Evolutionary conservation across 1,140 invertebrate genomes (phyloP).

Genomic region (Anoplolepis gracilipes): DNA sequence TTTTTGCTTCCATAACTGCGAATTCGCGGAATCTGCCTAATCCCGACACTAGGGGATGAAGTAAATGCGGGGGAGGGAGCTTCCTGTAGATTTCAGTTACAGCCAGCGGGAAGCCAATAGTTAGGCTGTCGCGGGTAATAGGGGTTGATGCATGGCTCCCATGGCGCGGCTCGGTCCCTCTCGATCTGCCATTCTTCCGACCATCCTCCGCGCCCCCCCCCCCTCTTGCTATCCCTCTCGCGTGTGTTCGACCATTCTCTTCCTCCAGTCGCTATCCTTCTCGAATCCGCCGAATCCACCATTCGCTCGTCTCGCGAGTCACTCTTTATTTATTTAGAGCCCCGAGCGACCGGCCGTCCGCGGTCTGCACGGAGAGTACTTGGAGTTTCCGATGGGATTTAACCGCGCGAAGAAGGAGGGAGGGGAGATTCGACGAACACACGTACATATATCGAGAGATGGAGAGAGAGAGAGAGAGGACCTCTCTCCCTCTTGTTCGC

Average conservation of each 20-base stretch:
- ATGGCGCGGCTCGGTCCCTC: conserved; percentile 59
- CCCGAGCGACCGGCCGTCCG: conserved; percentile 69
- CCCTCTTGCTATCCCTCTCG: not conserved
- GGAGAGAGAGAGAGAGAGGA: not conserved
- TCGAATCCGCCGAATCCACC: conserved; percentile 44
- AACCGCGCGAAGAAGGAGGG: conserved; percentile 7
- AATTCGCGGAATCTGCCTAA: conserved; percentile 41
- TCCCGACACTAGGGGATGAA: not conserved
- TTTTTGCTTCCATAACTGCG: not conserved
- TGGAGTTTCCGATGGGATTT: conserved; percentile 61
- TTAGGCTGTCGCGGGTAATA: conserved; percentile 74
- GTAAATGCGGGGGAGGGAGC: not conserved
- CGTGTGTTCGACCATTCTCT: not conserved
- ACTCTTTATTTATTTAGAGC: conserved; percentile 79
- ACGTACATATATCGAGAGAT: not conserved
- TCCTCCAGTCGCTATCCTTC: conserved; percentile 38
- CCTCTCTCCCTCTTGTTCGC: not conserved
- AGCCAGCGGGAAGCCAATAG: conserved; percentile 67
- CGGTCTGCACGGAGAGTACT: conserved; percentile 52
- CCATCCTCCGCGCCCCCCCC: conserved; percentile 17
- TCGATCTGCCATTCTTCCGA: conserved; percentile 64
- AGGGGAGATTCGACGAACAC: conserved; percentile 3
- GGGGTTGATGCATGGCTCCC: conserved; percentile 78
- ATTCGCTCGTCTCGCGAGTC: conserved; percentile 51
- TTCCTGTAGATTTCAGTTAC: conserved; percentile 77